These are phyloP conservation scores for Gari tellinella DNA, from an alignment of 2,888 invertebrate genomes.

Conservation along the genomic window DNA sequence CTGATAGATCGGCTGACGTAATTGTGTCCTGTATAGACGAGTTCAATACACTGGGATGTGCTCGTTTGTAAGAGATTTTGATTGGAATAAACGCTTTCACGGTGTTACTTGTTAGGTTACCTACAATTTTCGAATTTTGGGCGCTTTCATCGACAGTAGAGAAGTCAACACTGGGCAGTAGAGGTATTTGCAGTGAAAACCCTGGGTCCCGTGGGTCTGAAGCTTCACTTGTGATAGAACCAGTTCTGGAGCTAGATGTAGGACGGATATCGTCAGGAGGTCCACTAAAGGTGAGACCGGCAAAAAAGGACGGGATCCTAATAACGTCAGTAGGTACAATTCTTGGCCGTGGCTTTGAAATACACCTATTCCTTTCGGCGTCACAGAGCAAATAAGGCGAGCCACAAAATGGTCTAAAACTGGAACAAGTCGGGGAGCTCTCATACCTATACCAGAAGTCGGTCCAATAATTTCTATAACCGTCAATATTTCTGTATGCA, in stretches of 20 bases:
- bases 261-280: constrained; percentile 36
- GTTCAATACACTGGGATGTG: too few relatives aligned
- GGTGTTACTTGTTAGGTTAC: too few relatives aligned
- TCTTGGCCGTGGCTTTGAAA: constrained; percentile 26
- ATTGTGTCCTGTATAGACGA: too few relatives aligned
- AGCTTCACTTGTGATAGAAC: background rate
- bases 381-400: constrained; percentile 54
- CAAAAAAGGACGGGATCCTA: constrained; percentile 25
- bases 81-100: too few relatives aligned
- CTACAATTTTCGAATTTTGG: too few relatives aligned
- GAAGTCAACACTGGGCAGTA: background rate
- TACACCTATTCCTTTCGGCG: constrained; percentile 20
- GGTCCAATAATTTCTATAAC: constrained; percentile 39
- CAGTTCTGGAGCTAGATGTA: background rate
- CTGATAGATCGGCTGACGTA: too few relatives aligned
- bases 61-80: too few relatives aligned
- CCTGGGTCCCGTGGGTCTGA: background rate
- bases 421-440: constrained; percentile 55
- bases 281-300: constrained; percentile 20
- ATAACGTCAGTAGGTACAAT: too few relatives aligned
- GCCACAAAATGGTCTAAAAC: constrained; percentile 48
- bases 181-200: constrained; percentile 9
- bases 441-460: constrained; percentile 51
- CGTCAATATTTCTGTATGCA: constrained; percentile 46
- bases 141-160: too few relatives aligned